Evolutionary conservation across 2,113 vertebrate species (phyloP), one percentile per base, ranked within the genome.

Genomic region (Hemicordylus capensis): DNA sequence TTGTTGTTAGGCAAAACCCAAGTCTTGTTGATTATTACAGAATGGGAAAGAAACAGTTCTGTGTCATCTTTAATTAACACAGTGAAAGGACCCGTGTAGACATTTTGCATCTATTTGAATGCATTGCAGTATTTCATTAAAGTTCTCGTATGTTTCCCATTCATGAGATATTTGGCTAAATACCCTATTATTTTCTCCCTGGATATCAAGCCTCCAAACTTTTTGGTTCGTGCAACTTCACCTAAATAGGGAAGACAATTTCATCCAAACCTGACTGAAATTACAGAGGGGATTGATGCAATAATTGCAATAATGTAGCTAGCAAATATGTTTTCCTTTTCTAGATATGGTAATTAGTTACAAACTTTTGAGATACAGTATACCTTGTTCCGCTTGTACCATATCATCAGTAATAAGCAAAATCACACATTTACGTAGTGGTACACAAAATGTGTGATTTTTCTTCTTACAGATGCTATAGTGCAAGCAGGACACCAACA

Each of bases 1-100:
- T 85, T 86, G 73, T 22, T 82, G 89, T 83, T 78, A 39, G 79
- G 67, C 58, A 46, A 69, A 10, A 28, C 46, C 82, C 87, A 76
- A 31, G 14, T 85, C 86, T 48, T 56, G 80, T 26, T 20, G 39
- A 5, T 89, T 72, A 87, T 87, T 66, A 58, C 0, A 42, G 24
- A 78, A 91, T 84, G 28, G 63, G 37, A 51, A 44, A 69, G 67
- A 85, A 85, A 58, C n/a, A 78, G 48, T 80, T 76, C 12, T 46
- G 75, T 89, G 69, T 28, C 1, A 3, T 20, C 3, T 34, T 81
- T 80, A 59, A 1, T 0, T 48, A 80, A 15, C 0, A 6, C 48
- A 89, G 69, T 34, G 72, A 66, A 26, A 58, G 74, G 66, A 88
- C 2, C 6, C 76, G 12, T 59, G 11, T 20, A 59, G 74, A 74